Percentiles rank a stretch among this genome's conserved stretches.
phyloP scores from a whole-genome alignment of 1,140 invertebrate species.

The Pseudoatta argentina region DNA sequence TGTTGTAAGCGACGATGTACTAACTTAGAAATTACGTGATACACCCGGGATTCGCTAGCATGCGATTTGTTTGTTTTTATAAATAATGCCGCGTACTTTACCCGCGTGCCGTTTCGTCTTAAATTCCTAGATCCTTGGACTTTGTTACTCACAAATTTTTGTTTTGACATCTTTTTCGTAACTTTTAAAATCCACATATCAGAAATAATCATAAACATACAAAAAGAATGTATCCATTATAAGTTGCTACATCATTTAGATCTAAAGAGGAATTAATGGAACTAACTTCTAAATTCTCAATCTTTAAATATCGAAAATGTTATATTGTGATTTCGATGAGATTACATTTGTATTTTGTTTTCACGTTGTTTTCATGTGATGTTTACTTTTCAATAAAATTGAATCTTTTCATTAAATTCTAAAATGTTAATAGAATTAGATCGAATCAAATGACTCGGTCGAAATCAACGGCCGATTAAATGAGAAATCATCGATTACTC shows the following conservation, averaged over 20 bases:
- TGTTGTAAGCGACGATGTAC: slow-evolving; percentile 61
- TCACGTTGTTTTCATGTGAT: neutral
- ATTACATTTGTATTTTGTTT: neutral
- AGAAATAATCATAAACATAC: neutral
- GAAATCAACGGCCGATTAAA: too few relatives aligned
- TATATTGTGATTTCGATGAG: neutral
- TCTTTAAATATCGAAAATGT: neutral
- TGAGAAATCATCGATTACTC: too few relatives aligned
- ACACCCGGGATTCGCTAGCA: slow-evolving; percentile 59
- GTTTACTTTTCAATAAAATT: neutral
- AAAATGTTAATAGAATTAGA: slow-evolving; percentile 13
- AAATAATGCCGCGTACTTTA: slow-evolving; percentile 45
- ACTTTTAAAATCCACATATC: neutral
- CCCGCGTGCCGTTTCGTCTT: slow-evolving; percentile 8
- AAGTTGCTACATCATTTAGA: neutral
- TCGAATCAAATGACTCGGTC: neutral
- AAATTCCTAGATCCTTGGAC: slow-evolving; percentile 27
- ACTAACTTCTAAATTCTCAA: slow-evolving; percentile 1
- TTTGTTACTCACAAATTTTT: slow-evolving; percentile 1
- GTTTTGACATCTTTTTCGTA: neutral
- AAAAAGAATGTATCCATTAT: neutral
- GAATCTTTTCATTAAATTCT: neutral
- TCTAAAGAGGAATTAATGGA: neutral
- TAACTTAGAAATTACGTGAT: slow-evolving; percentile 74
- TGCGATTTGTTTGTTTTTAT: slow-evolving; percentile 59